A percentile compares a stretch with the other conserved stretches of the same genome.
These are phyloP conservation scores for Xyrauchen texanus DNA, from an alignment of 2,113 vertebrate species.

Conservation along the genomic window DNA sequence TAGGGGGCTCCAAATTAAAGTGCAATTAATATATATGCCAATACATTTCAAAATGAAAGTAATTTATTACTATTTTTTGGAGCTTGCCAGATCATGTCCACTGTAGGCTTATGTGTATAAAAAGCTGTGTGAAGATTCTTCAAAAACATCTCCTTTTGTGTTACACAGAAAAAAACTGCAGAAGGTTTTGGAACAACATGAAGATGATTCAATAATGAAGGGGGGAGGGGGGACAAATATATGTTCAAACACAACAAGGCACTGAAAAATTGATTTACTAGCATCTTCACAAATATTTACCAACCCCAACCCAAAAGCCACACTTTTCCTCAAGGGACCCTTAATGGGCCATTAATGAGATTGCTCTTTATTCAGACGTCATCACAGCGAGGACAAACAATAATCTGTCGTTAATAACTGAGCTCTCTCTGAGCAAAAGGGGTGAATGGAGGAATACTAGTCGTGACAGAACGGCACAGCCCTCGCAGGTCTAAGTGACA, in stretches of 20 bases:
- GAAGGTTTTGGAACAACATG: too few species aligned
- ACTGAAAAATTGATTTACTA: not conserved
- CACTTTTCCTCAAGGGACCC: not conserved
- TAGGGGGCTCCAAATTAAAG: too few species aligned
- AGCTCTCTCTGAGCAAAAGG: constrained; percentile 12
- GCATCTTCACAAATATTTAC: constrained; percentile 23
- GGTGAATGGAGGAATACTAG: constrained; percentile 24
- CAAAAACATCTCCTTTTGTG: too few species aligned
- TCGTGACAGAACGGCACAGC: not conserved
- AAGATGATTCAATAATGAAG: too few species aligned
- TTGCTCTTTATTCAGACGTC: constrained; percentile 36
- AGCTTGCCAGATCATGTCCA: too few species aligned
- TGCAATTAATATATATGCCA: too few species aligned
- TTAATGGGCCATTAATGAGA: constrained; percentile 27
- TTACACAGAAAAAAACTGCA: too few species aligned
- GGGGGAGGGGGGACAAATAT: not conserved
- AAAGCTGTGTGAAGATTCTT: too few species aligned
- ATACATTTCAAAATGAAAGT: too few species aligned
- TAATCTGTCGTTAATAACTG: constrained; percentile 30
- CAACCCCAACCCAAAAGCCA: constrained; percentile 1
- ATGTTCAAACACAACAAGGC: not conserved
- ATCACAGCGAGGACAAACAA: constrained; percentile 25
- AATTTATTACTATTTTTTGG: too few species aligned
- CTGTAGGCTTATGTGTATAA: too few species aligned
- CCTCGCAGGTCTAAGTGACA: constrained; percentile 42